phyloP scores from a whole-genome alignment of 2,113 vertebrate species.

The Hypomesus transpacificus region DNA sequence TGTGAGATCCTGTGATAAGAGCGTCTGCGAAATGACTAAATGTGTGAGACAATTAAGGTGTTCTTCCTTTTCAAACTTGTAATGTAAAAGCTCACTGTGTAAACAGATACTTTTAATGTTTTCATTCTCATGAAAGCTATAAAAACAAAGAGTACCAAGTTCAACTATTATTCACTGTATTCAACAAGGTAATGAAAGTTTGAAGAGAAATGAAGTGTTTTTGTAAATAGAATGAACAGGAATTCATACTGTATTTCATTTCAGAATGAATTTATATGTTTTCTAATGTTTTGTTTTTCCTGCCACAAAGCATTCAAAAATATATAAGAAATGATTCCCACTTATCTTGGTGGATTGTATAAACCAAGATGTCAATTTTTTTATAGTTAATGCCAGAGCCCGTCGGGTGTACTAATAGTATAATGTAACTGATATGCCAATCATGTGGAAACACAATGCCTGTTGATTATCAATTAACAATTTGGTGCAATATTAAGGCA shows the following conservation, averaged over 20 bases:
- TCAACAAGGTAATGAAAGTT: too few species aligned
- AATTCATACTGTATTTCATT: constrained; percentile 18
- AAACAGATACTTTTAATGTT: constrained; percentile 13
- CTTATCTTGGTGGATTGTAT: constrained; percentile 26
- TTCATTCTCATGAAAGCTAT: not conserved
- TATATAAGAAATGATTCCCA: not conserved
- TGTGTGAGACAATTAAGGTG: not conserved
- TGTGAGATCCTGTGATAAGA: too few species aligned
- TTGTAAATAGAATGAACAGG: constrained; percentile 37
- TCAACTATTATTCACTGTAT: too few species aligned
- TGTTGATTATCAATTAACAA: not conserved
- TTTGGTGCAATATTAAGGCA: not conserved
- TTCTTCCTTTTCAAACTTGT: not conserved
- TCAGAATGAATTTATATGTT: constrained; percentile 58
- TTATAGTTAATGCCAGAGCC: constrained; percentile 20
- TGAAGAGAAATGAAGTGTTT: constrained; percentile 1
- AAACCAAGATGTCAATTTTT: constrained; percentile 14
- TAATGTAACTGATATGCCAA: not conserved
- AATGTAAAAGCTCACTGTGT: not conserved
- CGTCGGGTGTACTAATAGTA: not conserved
- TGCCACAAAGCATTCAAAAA: constrained; percentile 27
- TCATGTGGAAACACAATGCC: constrained; percentile 3
- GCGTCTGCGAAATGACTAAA: too few species aligned
- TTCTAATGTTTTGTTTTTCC: constrained; percentile 51
- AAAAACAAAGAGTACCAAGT: constrained; percentile 1